Evolutionary conservation across 1,140 invertebrate species (phyloP).

Genomic region (Cydia fagiglandana): DNA sequence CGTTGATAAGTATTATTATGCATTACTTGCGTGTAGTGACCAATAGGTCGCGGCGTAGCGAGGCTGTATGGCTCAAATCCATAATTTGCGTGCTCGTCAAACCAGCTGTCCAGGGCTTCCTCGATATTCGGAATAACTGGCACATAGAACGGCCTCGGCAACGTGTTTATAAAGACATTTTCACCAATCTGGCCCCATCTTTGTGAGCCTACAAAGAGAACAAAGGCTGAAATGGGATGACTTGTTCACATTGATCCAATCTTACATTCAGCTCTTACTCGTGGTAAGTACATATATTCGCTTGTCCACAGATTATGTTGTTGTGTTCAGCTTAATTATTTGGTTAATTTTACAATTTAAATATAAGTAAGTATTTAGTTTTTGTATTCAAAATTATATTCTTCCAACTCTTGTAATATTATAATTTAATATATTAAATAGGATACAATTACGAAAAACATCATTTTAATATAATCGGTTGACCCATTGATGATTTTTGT

Average conservation of each 20-base stretch:
- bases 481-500: no score
- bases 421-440: no score
- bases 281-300: no score
- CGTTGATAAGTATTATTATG: not conserved
- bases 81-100: conserved; percentile 40
- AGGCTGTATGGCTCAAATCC: conserved; percentile 38
- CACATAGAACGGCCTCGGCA: conserved; percentile 26
- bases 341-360: no score
- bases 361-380: no score
- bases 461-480: no score
- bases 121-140: conserved; percentile 37
- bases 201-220: conserved; percentile 36
- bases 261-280: no score
- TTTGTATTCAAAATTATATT: no score
- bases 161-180: conserved; percentile 38
- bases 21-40: conserved; percentile 45
- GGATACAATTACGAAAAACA: no score
- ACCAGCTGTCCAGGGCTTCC: conserved; percentile 41
- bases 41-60: conserved; percentile 34
- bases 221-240: not conserved
- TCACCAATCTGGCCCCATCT: conserved; percentile 44
- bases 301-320: no score
- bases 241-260: not conserved
- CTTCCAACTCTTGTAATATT: no score
- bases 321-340: no score